A percentile compares a stretch with the other conserved stretches of the same genome.
Conservation (phyloP, 2,113 vertebrate species). For the Oophaga pumilio region DNA sequence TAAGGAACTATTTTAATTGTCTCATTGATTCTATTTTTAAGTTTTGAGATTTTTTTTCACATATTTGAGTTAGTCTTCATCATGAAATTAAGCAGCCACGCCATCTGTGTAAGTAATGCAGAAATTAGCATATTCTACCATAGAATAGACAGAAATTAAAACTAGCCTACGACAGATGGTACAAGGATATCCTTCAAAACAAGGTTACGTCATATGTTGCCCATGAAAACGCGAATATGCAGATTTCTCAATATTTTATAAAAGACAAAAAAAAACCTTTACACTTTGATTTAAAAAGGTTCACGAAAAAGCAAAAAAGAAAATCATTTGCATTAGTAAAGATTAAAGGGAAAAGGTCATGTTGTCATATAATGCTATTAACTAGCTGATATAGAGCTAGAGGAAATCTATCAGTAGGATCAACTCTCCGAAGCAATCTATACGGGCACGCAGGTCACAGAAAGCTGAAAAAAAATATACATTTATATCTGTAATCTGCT, state of each 20-base stretch:
- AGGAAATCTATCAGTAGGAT: no score
- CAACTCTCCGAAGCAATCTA: no score
- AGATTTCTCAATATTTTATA: background rate
- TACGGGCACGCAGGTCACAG: no score
- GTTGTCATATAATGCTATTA: no score
- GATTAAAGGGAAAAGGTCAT: no score
- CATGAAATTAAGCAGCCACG: slow-evolving; percentile 7
- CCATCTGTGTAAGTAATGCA: slow-evolving; percentile 21
- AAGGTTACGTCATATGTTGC: slow-evolving; percentile 18
- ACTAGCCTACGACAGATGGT: background rate
- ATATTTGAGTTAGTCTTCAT: background rate
- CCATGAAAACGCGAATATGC: background rate
- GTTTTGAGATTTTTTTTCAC: background rate
- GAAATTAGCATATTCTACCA: slow-evolving; percentile 28
- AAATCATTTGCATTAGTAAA: no score
- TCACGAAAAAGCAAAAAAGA: background rate
- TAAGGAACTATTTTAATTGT: slow-evolving; percentile 4
- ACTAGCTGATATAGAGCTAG: no score
- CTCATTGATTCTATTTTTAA: slow-evolving; percentile 8
- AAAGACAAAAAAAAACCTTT: background rate
- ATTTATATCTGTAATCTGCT: no score
- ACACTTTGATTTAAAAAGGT: background rate
- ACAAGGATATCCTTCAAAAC: slow-evolving; percentile 32
- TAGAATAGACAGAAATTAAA: background rate
- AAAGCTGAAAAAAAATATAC: no score